Percentiles rank a stretch among this genome's conserved stretches.
phyloP scores from a whole-genome alignment of 2,888 invertebrate genomes.

The Acanthosepion lycidas region DNA sequence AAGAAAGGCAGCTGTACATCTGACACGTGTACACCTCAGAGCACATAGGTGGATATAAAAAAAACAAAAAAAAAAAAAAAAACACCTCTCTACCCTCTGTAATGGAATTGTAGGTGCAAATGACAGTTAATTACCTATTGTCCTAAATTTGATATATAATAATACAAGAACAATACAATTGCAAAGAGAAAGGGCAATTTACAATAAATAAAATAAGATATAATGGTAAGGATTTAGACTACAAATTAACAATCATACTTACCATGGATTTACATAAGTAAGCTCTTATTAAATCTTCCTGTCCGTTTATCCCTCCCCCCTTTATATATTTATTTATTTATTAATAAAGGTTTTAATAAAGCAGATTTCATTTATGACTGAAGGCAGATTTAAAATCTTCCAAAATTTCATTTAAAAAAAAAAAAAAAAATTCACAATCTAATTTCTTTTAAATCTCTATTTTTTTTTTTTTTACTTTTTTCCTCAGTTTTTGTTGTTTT shows the following conservation, averaged over 20 bases:
- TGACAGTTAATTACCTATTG: not conserved
- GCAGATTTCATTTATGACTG: too few relatives aligned
- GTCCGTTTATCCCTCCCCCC: not conserved
- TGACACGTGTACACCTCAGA: not conserved
- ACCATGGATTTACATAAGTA: not conserved
- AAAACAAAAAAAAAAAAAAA: not conserved
- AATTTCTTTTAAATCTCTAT: too few relatives aligned
- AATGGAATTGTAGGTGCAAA: not conserved
- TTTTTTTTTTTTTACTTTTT: too few relatives aligned
- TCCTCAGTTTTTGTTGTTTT: too few relatives aligned
- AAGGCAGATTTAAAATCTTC: too few relatives aligned
- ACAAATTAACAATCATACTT: not conserved
- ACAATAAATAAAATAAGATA: not conserved
- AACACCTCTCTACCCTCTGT: not conserved
- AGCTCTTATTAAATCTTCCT: not conserved
- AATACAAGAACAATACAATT: not conserved
- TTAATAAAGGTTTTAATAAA: too few relatives aligned
- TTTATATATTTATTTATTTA: too few relatives aligned
- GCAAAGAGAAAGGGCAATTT: not conserved
- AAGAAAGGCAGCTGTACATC: not conserved
- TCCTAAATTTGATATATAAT: not conserved
- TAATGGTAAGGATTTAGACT: not conserved
- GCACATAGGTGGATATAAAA: not conserved
- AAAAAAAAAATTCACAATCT: too few relatives aligned
- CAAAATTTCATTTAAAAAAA: too few relatives aligned